Evolutionary conservation across 2,113 vertebrate genomes (phyloP).

Genomic region (Eurypyga helias): DNA sequence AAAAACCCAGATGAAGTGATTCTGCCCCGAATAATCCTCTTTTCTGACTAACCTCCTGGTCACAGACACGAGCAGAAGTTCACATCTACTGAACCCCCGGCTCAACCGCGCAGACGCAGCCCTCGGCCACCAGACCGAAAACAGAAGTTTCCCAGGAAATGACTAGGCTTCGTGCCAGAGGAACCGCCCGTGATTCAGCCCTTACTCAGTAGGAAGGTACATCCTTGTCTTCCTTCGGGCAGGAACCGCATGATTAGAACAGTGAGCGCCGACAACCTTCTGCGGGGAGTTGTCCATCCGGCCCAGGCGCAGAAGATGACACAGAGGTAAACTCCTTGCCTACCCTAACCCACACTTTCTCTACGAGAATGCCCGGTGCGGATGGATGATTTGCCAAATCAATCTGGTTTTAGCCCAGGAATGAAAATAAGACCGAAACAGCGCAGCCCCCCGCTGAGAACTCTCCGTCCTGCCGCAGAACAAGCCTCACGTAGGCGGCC

Average conservation of each 20-base stretch:
- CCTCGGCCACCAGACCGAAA: background rate
- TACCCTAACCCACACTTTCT: background rate
- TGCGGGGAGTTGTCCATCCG: background rate
- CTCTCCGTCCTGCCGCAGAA: background rate
- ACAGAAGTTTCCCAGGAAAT: slow-evolving; percentile 9
- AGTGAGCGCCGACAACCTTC: background rate
- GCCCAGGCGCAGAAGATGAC: background rate
- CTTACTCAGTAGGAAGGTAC: background rate
- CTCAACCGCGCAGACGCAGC: background rate
- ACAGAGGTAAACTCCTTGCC: background rate
- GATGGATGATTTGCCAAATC: background rate
- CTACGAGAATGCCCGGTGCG: accelerated
- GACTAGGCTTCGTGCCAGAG: background rate
- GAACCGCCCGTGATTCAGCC: slow-evolving; percentile 38
- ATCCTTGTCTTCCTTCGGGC: background rate
- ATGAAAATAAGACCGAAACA: background rate
- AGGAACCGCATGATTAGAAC: accelerated
- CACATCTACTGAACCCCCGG: accelerated
- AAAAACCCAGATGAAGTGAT: background rate
- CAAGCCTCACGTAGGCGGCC: accelerated
- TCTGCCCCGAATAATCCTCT: background rate
- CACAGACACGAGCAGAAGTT: background rate
- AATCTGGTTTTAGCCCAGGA: background rate
- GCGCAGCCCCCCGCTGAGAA: background rate
- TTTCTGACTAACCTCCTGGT: background rate